Evolutionary conservation across 1,140 invertebrate species (phyloP).

Genomic region (Drosophila murphyi): DNA sequence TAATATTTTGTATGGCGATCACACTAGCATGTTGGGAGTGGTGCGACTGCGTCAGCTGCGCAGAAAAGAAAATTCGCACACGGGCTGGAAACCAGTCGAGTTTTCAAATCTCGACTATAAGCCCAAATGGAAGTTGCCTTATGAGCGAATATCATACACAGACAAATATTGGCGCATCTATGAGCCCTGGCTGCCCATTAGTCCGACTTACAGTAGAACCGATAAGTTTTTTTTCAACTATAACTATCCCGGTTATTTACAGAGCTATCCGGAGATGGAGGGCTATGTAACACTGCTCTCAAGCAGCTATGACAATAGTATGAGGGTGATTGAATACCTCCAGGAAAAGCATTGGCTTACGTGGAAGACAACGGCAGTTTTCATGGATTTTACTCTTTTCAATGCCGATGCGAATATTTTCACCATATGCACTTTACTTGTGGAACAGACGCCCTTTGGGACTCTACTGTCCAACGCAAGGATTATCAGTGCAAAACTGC

Average conservation of each 20-base stretch:
- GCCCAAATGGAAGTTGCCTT: slow-evolving; percentile 55
- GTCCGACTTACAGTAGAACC: not conserved
- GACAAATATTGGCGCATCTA: slow-evolving; percentile 67
- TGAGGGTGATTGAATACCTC: slow-evolving; percentile 51
- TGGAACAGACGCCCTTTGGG: slow-evolving; percentile 66
- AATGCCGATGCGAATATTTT: slow-evolving; percentile 62
- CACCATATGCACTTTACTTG: slow-evolving; percentile 31
- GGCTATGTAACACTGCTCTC: slow-evolving; percentile 61
- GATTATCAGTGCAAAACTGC: slow-evolving; percentile 34
- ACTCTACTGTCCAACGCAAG: not conserved
- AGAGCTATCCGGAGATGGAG: slow-evolving; percentile 28
- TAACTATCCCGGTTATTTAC: slow-evolving; percentile 11
- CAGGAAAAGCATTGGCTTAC: slow-evolving; percentile 46
- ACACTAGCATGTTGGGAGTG: slow-evolving; percentile 44
- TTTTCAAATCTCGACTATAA: slow-evolving; percentile 33
- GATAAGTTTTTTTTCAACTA: slow-evolving; percentile 21
- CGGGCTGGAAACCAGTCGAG: not conserved
- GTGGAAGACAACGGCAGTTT: slow-evolving; percentile 40
- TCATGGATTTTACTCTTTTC: slow-evolving; percentile 72
- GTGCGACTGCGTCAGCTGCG: slow-evolving; percentile 65
- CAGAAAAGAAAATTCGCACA: not conserved
- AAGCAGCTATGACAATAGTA: slow-evolving; percentile 16
- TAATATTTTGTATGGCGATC: slow-evolving; percentile 44
- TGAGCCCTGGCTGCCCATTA: slow-evolving; percentile 53
- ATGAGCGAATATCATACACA: slow-evolving; percentile 34